Percentiles rank a stretch among this genome's conserved stretches.
These are phyloP conservation scores for Dryas iulia DNA, from an alignment of 1,140 invertebrate genomes.

Conservation along the genomic window DNA sequence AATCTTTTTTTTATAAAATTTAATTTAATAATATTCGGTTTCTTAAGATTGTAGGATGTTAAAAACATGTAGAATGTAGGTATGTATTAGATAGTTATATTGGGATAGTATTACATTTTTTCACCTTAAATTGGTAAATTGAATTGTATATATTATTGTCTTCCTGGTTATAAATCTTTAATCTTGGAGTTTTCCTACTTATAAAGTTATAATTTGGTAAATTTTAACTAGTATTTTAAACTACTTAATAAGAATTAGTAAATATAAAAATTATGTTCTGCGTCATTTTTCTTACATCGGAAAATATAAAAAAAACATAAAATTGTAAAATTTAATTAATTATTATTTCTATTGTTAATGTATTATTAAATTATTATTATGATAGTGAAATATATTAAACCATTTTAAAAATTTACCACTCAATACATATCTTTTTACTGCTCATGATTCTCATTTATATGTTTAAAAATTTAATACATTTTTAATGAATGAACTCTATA, in stretches of 20 bases:
- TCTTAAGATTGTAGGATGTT: not conserved
- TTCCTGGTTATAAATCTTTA: no score
- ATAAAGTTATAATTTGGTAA: no score
- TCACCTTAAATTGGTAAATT: not conserved
- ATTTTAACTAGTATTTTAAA: no score
- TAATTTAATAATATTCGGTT: no score
- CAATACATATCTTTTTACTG: not conserved
- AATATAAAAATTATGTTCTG: no score
- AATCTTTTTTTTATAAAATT: not conserved
- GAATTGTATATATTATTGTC: not conserved
- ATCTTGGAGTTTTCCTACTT: no score
- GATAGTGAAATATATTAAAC: not conserved
- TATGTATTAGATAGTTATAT: not conserved
- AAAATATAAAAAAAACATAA: no score
- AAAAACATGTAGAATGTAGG: not conserved
- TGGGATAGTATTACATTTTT: not conserved
- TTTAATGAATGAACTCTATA: no score
- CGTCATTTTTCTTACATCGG: no score
- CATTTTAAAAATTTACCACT: not conserved
- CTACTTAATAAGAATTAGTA: no score
- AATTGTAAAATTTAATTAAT: not conserved
- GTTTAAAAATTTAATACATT: no score
- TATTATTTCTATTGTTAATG: not conserved
- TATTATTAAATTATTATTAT: not conserved
- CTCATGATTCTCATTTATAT: not conserved